Evolutionary conservation across 2,888 invertebrate genomes (phyloP).

Genomic region (Diaperis boleti): DNA sequence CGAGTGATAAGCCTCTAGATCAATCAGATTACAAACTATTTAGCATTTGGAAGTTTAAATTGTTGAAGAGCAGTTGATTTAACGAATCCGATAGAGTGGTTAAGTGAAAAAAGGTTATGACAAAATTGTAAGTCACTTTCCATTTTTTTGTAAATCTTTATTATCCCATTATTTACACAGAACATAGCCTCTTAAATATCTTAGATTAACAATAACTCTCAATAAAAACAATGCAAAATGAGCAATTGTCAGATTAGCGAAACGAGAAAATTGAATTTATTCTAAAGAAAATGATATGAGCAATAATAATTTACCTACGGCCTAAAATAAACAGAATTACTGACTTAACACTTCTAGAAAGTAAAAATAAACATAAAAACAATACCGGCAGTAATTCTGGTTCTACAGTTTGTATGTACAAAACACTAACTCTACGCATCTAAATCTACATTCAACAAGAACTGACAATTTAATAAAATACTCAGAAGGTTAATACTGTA

Average conservation of each 20-base stretch:
- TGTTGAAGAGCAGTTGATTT: no score
- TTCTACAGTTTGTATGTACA: conserved; percentile 33
- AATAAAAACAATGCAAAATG: conserved; percentile 36
- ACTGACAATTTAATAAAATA: conserved; percentile 27
- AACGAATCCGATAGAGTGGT: no score
- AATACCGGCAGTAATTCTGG: conserved; percentile 44
- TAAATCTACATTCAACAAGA: conserved; percentile 16
- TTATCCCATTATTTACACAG: conserved; percentile 51
- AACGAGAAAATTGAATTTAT: conserved; percentile 14
- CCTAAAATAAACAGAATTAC: conserved; percentile 35
- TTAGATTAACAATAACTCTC: conserved; percentile 40
- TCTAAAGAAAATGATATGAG: conserved; percentile 4
- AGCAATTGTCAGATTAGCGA: conserved; percentile 40
- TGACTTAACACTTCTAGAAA: conserved; percentile 7
- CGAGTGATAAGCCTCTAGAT: no score
- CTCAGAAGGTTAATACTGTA: conserved; percentile 43
- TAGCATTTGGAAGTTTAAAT: no score
- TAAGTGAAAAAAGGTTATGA: no score
- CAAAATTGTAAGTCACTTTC: no score
- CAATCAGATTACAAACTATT: no score
- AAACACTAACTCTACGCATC: neutral
- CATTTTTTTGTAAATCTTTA: conserved; percentile 43
- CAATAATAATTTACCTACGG: conserved; percentile 24
- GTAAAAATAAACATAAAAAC: conserved; percentile 17
- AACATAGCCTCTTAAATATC: conserved; percentile 49